Percentiles rank a stretch among this genome's conserved stretches.
Conservation (phyloP, 1,140 invertebrate species). For the Reticulitermes speratus region DNA sequence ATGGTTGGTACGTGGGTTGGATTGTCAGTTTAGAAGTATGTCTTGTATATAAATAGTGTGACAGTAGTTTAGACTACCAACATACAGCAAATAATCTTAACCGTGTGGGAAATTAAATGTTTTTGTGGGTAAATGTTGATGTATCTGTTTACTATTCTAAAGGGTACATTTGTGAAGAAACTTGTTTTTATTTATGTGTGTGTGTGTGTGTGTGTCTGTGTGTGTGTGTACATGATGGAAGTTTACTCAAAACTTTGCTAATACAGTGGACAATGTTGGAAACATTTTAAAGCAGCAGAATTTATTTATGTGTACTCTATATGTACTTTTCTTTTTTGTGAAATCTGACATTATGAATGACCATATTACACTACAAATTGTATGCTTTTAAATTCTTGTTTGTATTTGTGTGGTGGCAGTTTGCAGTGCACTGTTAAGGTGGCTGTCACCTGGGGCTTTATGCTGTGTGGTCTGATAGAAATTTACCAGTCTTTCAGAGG, state of each 20-base stretch:
- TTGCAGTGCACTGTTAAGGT: too few species aligned
- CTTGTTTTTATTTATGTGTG: neutral
- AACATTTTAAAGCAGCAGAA: neutral
- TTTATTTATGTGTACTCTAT: too few species aligned
- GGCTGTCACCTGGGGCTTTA: too few species aligned
- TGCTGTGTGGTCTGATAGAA: too few species aligned
- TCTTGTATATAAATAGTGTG: neutral
- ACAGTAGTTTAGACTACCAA: neutral
- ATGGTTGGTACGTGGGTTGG: slow-evolving; percentile 3
- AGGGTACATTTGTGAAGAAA: neutral
- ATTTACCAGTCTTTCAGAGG: too few species aligned
- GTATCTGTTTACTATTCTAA: neutral
- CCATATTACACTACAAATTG: too few species aligned
- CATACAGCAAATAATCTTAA: neutral
- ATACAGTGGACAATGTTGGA: neutral
- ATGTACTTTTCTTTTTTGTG: too few species aligned
- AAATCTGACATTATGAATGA: too few species aligned
- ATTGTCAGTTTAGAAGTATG: neutral
- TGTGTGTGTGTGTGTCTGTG: neutral
- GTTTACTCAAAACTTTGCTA: neutral
- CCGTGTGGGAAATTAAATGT: slow-evolving; percentile 12
- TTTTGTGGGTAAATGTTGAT: slow-evolving; percentile 9
- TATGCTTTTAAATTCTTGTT: too few species aligned
- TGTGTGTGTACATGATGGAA: neutral
- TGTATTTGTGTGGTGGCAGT: too few species aligned